phyloP scores from a whole-genome alignment of 1,140 invertebrate genomes.

The Trichonephila inaurata region DNA sequence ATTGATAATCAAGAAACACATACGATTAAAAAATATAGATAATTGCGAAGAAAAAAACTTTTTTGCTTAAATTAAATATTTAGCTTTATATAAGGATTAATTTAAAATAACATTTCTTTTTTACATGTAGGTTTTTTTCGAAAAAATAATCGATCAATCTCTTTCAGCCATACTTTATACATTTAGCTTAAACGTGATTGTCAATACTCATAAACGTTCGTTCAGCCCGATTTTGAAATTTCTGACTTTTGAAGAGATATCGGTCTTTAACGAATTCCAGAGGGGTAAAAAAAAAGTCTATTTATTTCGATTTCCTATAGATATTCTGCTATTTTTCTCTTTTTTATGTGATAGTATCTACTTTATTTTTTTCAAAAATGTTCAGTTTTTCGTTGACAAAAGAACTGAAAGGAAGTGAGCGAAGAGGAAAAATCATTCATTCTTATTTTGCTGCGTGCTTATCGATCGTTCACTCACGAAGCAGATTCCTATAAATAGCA shows the following conservation, averaged over 20 bases:
- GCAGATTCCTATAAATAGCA: conserved; percentile 21
- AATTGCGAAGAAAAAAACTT: no score
- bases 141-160: no score
- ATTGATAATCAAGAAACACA: no score
- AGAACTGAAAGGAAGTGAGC: background rate
- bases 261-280: background rate
- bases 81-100: no score
- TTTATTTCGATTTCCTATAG: conserved; percentile 32
- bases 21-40: no score
- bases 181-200: background rate
- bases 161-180: background rate
- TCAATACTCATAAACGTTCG: background rate
- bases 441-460: background rate
- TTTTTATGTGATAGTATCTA: background rate
- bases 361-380: background rate
- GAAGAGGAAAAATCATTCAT: conserved; percentile 17
- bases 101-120: no score
- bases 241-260: background rate
- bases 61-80: no score
- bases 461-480: background rate
- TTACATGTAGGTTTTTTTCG: no score
- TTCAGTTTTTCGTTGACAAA: background rate
- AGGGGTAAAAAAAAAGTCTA: background rate
- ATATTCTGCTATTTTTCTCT: background rate
- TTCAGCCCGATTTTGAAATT: background rate